Conservation (phyloP, 2,888 invertebrate genomes). For the Polydrusus pterygomalis region DNA sequence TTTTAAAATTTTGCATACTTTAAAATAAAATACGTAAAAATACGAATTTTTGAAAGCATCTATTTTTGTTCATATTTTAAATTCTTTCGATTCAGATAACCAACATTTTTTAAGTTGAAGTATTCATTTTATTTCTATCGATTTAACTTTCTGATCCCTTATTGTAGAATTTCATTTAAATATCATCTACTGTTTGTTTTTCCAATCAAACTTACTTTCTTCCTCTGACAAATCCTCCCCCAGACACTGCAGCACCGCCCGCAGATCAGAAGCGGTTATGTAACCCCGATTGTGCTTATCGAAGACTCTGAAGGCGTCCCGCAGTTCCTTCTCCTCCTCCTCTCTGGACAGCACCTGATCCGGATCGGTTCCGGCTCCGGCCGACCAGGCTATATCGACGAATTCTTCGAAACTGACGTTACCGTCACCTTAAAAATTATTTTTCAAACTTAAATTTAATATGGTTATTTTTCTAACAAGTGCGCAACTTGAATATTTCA, state of each 20-base stretch:
- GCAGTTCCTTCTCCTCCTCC: conserved; percentile 87
- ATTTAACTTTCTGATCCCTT: too few relatives aligned
- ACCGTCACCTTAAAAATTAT: conserved; percentile 80
- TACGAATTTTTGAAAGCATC: too few relatives aligned
- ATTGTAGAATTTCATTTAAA: too few relatives aligned
- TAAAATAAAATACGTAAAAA: neutral
- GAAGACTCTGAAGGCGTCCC: conserved; percentile 92
- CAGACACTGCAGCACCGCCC: conserved; percentile 90
- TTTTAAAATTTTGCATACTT: neutral
- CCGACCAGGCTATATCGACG: conserved; percentile 80
- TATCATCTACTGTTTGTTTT: too few relatives aligned
- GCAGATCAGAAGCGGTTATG: conserved; percentile 90
- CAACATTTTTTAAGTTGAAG: too few relatives aligned
- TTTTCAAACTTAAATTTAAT: too few relatives aligned
- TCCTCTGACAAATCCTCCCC: conserved; percentile 93
- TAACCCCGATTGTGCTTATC: conserved; percentile 95
- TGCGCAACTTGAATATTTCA: too few relatives aligned
- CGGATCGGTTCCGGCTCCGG: conserved; percentile 67
- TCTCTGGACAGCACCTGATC: conserved; percentile 80
- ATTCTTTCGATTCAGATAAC: too few relatives aligned
- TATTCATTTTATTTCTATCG: too few relatives aligned
- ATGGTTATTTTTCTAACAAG: too few relatives aligned
- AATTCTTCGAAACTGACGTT: conserved; percentile 93
- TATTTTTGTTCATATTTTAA: too few relatives aligned
- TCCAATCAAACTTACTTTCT: conserved; percentile 90